These are phyloP conservation scores for Mellilla xanthometata DNA, from an alignment of 2,888 invertebrate species.

Conservation along the genomic window DNA sequence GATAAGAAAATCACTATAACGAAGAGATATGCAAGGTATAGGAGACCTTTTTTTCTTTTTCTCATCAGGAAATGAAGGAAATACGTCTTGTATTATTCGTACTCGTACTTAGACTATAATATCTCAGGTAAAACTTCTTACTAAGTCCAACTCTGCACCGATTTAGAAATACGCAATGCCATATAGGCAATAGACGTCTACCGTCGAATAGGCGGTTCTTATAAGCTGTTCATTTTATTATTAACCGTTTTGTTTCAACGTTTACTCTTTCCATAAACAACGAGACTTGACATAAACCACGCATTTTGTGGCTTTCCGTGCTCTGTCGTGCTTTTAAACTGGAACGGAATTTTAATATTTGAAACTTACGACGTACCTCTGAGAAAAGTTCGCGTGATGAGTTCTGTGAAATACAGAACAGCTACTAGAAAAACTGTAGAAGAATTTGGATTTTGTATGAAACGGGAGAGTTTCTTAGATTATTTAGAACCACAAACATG, in stretches of 20 bases:
- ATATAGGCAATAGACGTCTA: slow-evolving; percentile 48
- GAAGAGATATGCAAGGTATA: too few relatives aligned
- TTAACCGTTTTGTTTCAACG: slow-evolving; percentile 24
- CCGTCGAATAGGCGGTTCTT: slow-evolving; percentile 32
- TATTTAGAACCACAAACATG: too few relatives aligned
- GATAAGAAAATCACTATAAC: too few relatives aligned
- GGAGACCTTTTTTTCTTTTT: too few relatives aligned
- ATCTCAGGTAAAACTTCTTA: too few relatives aligned
- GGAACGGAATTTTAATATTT: slow-evolving; percentile 13
- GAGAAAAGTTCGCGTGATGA: slow-evolving; percentile 13
- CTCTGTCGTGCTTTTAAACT: slow-evolving; percentile 10
- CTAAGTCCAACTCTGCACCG: slow-evolving; percentile 34
- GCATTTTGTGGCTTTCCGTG: slow-evolving; percentile 23
- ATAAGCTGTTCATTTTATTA: slow-evolving; percentile 47
- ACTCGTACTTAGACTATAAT: too few relatives aligned
- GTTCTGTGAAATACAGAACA: too few relatives aligned
- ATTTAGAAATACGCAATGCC: slow-evolving; percentile 50
- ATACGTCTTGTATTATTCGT: too few relatives aligned
- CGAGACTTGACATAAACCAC: slow-evolving; percentile 36
- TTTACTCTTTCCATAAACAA: slow-evolving; percentile 37
- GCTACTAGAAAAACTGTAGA: too few relatives aligned
- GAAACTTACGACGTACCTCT: neutral
- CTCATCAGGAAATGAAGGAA: too few relatives aligned
- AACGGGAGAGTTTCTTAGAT: too few relatives aligned
- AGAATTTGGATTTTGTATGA: too few relatives aligned